Evolutionary conservation across 2,888 invertebrate genomes (phyloP), one percentile per base, ranked within the genome.

Genomic region (Protonemura montana): DNA sequence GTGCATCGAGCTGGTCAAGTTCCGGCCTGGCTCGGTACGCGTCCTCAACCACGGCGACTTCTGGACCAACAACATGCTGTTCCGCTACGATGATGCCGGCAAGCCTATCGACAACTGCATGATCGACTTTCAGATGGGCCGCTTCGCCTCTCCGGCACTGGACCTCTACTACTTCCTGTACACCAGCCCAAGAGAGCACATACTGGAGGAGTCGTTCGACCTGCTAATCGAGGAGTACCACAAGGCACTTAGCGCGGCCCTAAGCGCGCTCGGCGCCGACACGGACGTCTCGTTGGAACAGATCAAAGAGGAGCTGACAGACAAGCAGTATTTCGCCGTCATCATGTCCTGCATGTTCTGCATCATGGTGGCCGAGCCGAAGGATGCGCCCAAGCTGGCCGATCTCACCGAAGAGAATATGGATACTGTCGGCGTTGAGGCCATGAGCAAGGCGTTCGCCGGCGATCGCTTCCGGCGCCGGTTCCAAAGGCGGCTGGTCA

Each of bases 281-380:
- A 16, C 78, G 0, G 13, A 76, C 35, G 25, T 87, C 29, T 88
- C 88, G 26, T 25, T 89, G 35, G 87, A 88, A 26, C 88, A 88
- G 85, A 85, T 90, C 81, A 87, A 88, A 25, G 85, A 88, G 27
- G 89, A 90, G 76, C 89, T 89, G 85, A 86, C 89, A 29, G 86
- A 86, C 29, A 87, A 88, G 85, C 80, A 87, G n/a, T 76, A 87
- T 82, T 89, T 88, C 85, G 89, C 89, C 30, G 88, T 89, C 42
- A 84, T 89, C 6, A 87, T 88, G 28, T 87, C 88, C 0, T 87
- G 88, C 82, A 87, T 87, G 77, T 87, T 89, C 16, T 88, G 89
- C 16, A 76, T 89, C 35, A 87, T 89, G 85, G 87, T 89, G 78
- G 87, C 88, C 2, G 85, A 87, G 10, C 88, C 88, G 0, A 86